Evolutionary conservation across 2,888 invertebrate species (phyloP).

Genomic region (Coenonympha glycerion): DNA sequence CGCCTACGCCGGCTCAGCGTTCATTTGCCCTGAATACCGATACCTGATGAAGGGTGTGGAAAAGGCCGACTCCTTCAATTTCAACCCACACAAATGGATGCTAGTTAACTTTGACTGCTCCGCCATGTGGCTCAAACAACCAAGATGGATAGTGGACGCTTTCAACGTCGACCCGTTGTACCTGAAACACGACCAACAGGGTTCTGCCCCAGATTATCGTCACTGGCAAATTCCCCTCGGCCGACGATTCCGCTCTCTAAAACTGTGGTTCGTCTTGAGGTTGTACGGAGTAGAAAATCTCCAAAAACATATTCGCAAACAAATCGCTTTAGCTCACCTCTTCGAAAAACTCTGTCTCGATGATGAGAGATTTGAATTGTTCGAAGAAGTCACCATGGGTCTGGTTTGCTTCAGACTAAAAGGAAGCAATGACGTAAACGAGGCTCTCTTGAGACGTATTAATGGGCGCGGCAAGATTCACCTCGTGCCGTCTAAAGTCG

Average conservation of each 20-base stretch:
- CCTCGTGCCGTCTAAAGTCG: constrained; percentile 92
- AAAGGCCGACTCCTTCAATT: constrained; percentile 96
- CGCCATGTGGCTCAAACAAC: constrained; percentile 96
- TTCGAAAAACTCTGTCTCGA: constrained; percentile 86
- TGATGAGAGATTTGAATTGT: constrained; percentile 92
- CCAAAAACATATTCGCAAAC: constrained; percentile 89
- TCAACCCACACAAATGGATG: constrained; percentile 99
- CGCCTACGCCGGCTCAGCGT: constrained; percentile 96
- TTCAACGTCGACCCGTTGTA: constrained; percentile 98
- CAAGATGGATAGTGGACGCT: constrained; percentile 92
- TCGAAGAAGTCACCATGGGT: constrained; percentile 92
- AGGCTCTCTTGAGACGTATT: constrained; percentile 86
- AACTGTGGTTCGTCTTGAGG: constrained; percentile 96
- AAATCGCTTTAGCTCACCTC: constrained; percentile 88
- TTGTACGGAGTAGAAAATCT: constrained; percentile 92
- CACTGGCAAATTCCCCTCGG: constrained; percentile 99
- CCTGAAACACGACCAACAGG: constrained; percentile 94
- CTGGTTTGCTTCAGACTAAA: constrained; percentile 97
- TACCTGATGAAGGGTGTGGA: constrained; percentile 92
- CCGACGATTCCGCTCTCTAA: constrained; percentile 92
- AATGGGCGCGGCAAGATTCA: constrained; percentile 94
- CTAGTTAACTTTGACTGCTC: constrained; percentile 99
- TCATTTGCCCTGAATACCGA: constrained; percentile 97
- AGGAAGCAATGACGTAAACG: constrained; percentile 88
- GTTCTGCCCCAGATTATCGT: constrained; percentile 93